A percentile compares a stretch with the other conserved stretches of the same genome.
Conservation (phyloP, 2,888 invertebrate genomes). For the Lithodes maja region DNA sequence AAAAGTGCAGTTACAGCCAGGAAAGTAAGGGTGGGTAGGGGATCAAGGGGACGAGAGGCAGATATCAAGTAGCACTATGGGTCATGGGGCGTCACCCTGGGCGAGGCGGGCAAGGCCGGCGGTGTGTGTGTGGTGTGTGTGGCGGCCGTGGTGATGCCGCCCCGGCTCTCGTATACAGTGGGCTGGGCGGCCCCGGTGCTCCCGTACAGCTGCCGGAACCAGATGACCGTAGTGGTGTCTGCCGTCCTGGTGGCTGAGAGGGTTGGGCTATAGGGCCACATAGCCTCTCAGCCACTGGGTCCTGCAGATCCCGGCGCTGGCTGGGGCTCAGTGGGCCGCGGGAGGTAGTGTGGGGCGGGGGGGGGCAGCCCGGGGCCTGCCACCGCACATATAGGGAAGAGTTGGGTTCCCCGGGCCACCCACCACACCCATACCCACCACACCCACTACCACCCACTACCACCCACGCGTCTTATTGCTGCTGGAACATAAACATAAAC, state of each 20-base stretch:
- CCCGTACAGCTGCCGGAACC: slow-evolving; percentile 57
- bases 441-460: slow-evolving; percentile 64
- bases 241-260: neutral
- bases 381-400: slow-evolving; percentile 41
- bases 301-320: slow-evolving; percentile 9
- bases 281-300: neutral
- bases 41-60: slow-evolving; percentile 39
- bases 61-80: slow-evolving; percentile 65
- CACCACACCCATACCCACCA: slow-evolving; percentile 60
- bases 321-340: slow-evolving; percentile 64
- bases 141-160: slow-evolving; percentile 54
- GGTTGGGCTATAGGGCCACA: neutral
- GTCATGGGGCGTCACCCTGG: slow-evolving; percentile 66
- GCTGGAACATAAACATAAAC: slow-evolving; percentile 53
- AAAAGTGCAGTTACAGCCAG: neutral
- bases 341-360: slow-evolving; percentile 67
- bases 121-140: slow-evolving; percentile 68
- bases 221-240: slow-evolving; percentile 11
- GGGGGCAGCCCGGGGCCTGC: slow-evolving; percentile 60
- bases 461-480: slow-evolving; percentile 67
- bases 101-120: slow-evolving; percentile 62
- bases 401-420: slow-evolving; percentile 57
- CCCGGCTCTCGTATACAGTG: slow-evolving; percentile 68
- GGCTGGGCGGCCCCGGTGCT: slow-evolving; percentile 66
- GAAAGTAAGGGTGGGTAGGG: slow-evolving; percentile 24